Conservation (phyloP, 2,113 vertebrate species). For the Phylloscopus whistleri region DNA sequence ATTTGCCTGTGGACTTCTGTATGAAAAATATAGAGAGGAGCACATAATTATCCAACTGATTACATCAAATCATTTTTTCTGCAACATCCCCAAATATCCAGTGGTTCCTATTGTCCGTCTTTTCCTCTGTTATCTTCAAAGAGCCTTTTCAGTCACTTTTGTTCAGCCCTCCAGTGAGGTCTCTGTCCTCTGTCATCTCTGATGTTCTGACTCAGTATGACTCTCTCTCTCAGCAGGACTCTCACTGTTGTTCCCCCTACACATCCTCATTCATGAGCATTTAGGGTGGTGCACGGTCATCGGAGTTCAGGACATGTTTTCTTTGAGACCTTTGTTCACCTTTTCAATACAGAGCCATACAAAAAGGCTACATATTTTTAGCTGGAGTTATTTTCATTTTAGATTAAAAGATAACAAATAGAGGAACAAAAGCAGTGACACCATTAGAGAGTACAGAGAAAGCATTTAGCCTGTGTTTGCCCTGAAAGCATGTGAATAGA, state of each 20-base stretch:
- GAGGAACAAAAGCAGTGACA: conserved; percentile 14
- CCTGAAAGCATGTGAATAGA: not conserved
- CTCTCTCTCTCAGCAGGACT: not conserved
- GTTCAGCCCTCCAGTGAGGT: not conserved
- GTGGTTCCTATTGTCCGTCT: not conserved
- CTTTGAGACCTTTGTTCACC: conserved; percentile 3
- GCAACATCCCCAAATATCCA: not conserved
- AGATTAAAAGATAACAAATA: conserved; percentile 3
- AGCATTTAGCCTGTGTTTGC: not conserved
- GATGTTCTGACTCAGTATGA: conserved; percentile 16
- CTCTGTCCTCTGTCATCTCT: not conserved
- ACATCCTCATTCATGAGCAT: not conserved
- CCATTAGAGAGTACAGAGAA: not conserved
- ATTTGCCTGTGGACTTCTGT: not conserved
- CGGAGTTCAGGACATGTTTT: not conserved
- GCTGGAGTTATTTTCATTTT: not conserved
- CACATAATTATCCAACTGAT: not conserved
- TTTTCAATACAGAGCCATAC: not conserved
- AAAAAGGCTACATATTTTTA: not conserved
- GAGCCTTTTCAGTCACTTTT: not conserved
- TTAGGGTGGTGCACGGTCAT: not conserved
- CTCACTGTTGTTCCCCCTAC: not conserved
- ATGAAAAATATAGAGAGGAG: not conserved
- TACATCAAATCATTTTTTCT: not conserved
- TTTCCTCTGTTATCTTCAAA: not conserved